These are phyloP conservation scores for Ferdinandea cuprea DNA, from an alignment of 2,888 invertebrate genomes.

Conservation along the genomic window DNA sequence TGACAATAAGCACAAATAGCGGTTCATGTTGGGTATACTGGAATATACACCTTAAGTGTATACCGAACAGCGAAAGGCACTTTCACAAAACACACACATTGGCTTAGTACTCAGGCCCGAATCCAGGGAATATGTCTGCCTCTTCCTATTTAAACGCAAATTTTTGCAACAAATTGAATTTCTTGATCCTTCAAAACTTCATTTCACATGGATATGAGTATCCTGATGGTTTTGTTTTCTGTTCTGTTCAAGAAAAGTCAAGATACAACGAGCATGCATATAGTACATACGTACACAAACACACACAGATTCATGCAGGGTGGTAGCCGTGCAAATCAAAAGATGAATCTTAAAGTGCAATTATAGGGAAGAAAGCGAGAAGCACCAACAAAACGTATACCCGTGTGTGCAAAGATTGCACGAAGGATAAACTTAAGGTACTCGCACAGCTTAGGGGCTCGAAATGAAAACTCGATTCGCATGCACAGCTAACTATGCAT, in stretches of 20 bases:
- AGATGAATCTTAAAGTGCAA: constrained; percentile 57
- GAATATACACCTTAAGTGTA: background rate
- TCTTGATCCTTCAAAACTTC: constrained; percentile 34
- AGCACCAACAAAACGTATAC: constrained; percentile 7
- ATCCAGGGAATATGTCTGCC: constrained; percentile 4
- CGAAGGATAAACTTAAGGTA: constrained; percentile 21
- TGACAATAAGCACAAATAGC: background rate
- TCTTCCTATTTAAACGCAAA: constrained; percentile 18
- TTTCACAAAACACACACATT: background rate
- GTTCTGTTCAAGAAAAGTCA: constrained; percentile 5
- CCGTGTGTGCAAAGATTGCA: background rate
- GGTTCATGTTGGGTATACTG: background rate
- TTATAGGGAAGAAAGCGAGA: constrained; percentile 32
- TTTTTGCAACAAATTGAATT: constrained; percentile 29
- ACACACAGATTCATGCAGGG: background rate
- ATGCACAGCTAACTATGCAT: constrained; percentile 45
- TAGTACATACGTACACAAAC: too few relatives aligned
- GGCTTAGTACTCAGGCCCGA: background rate
- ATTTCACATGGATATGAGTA: background rate
- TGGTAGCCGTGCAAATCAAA: constrained; percentile 39
- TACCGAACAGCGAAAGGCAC: constrained; percentile 29
- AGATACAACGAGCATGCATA: too few relatives aligned
- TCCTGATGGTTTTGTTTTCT: constrained; percentile 23
- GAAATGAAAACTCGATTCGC: constrained; percentile 62
- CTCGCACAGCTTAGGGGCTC: constrained; percentile 35